A percentile compares a stretch with the other conserved stretches of the same genome.
Evolutionary conservation across 2,888 invertebrate genomes (phyloP).

Genomic region (Nemoura dubitans): DNA sequence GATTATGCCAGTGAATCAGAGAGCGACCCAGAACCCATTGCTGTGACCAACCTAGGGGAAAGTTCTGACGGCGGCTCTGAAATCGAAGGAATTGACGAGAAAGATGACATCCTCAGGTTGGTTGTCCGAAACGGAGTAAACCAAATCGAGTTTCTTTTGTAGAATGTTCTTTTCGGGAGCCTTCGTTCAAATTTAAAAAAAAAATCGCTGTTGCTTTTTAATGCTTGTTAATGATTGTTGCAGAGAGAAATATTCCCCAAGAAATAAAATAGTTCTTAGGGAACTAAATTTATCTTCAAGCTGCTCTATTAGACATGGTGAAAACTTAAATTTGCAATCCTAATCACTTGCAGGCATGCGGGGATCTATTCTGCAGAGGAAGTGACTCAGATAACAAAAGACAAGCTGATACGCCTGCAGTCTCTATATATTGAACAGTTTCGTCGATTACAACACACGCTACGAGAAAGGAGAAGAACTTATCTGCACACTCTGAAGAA

Average conservation of each 20-base stretch:
- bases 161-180: too few species aligned
- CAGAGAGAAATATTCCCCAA: too few species aligned
- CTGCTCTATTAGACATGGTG: too few species aligned
- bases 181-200: too few species aligned
- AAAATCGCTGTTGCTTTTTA: too few species aligned
- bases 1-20: constrained; percentile 80
- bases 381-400: constrained; percentile 78
- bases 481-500: constrained; percentile 77
- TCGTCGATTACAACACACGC: constrained; percentile 74
- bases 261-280: too few species aligned
- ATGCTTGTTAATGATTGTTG: too few species aligned
- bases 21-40: constrained; percentile 74
- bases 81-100: constrained; percentile 24
- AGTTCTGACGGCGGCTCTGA: constrained; percentile 30
- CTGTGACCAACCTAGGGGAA: constrained; percentile 56
- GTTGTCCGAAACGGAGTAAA: background rate
- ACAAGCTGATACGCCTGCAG: constrained; percentile 79
- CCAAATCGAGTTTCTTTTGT: too few species aligned
- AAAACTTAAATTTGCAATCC: too few species aligned
- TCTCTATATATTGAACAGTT: constrained; percentile 85
- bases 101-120: constrained; percentile 23
- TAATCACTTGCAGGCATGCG: constrained; percentile 81
- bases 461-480: constrained; percentile 76
- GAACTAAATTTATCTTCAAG: too few species aligned
- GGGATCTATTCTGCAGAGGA: constrained; percentile 91